Base-by-base conservation (phyloP, 92 coral and sea anemone species). In the Porites rus region DNA sequence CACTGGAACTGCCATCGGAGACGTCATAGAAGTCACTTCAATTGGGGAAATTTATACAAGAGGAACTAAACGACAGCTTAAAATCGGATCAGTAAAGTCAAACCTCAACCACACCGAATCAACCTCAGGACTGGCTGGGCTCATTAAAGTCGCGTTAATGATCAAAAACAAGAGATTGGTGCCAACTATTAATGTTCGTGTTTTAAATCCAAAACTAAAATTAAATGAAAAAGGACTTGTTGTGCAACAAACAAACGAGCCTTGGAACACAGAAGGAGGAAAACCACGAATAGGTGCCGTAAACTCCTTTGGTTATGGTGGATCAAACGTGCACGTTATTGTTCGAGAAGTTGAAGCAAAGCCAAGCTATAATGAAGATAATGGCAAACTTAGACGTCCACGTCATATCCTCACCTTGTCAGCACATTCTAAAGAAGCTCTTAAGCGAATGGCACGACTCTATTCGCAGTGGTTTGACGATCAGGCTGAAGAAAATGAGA, bases 1-100 rank as follows among this genome's bases (percentile, higher is more conserved):
- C 24, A 95, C 98, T 58, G 98, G 96, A 1, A 95, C 98, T 2
- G 98, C 98, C 6, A 86, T 95, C 69, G 98, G 98, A 1, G 98
- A 95, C 74, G 93, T 89, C 17, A 92, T 93, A 17, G 98, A 95
- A 69, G 88, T 83, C 19, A 75, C 88, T n/a, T 91, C 96, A 7
- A 90, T 95, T 5, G 31, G 24, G 24, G 24, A 22, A 22, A 88
- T 89, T 0, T 93, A 95, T 83, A 78, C 93, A 56, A 75, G 69
- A 81, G 82, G 63, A 60, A 24, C 74, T 12, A 62, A 16, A 62
- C 75, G 92, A 76, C 74, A 77, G 19, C 79, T 95, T 19, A 91
- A 92, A 18, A 74, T 93, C 6, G 96, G 98, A 13, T 95, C 98
- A 1, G 95, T 95, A 0, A 95, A 93, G 68, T 93, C 98, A 16